Evolutionary conservation across 1,140 invertebrate genomes (phyloP).

Genomic region (Camponotus vicinus): DNA sequence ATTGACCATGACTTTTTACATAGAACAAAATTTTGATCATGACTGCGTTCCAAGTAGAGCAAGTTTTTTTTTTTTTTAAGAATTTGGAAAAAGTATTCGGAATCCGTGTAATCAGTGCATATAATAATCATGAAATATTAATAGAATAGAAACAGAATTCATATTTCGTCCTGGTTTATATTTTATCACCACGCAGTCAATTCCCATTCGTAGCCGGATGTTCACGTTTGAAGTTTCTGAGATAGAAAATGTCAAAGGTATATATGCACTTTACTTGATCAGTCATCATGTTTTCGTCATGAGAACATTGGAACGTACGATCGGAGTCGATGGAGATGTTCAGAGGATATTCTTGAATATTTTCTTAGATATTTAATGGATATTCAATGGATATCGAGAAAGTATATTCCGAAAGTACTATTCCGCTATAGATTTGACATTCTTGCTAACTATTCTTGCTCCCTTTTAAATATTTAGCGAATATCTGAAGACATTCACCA

Average conservation of each 20-base stretch:
- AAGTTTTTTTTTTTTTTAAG: not conserved
- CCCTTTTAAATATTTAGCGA: not conserved
- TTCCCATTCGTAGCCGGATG: not conserved
- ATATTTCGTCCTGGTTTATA: not conserved
- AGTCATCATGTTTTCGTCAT: not conserved
- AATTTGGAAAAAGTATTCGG: not conserved
- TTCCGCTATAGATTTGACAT: too few species aligned
- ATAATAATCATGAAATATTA: not conserved
- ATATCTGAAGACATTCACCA: not conserved
- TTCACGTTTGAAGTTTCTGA: not conserved
- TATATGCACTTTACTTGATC: not conserved
- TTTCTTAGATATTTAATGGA: conserved; percentile 12
- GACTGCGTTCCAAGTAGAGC: not conserved
- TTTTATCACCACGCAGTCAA: not conserved
- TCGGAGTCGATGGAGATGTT: not conserved
- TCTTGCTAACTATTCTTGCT: not conserved
- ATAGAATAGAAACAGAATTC: not conserved
- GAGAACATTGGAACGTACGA: not conserved
- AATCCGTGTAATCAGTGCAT: not conserved
- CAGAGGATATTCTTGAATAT: not conserved
- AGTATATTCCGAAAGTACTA: not conserved
- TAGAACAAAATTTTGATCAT: not conserved
- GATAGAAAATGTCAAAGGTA: conserved; percentile 48
- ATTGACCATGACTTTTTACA: not conserved
- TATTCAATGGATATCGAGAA: not conserved